These are phyloP conservation scores for Autographa pulchrina DNA, from an alignment of 2,888 invertebrate genomes.

Conservation along the genomic window DNA sequence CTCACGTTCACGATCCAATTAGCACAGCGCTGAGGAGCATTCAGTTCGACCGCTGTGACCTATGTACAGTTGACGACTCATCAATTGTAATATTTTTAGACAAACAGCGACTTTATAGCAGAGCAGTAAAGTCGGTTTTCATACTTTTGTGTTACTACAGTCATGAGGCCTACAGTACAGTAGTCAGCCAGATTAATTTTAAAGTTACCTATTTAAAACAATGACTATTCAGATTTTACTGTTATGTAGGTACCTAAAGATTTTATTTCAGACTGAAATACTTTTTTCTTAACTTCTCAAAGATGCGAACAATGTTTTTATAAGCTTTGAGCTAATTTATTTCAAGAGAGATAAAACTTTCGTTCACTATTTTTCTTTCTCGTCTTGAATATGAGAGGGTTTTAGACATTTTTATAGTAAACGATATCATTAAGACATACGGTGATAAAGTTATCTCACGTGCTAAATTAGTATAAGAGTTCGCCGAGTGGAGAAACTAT, in stretches of 20 bases:
- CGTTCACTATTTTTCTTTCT: too few species aligned
- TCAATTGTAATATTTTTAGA: conserved; percentile 9
- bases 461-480: too few species aligned
- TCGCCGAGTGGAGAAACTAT: too few species aligned
- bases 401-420: too few species aligned
- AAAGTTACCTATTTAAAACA: background rate
- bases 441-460: too few species aligned
- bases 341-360: too few species aligned
- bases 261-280: background rate
- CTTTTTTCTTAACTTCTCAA: too few species aligned
- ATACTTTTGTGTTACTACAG: background rate
- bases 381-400: too few species aligned
- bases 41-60: conserved; percentile 43
- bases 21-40: conserved; percentile 46
- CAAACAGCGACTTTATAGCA: background rate
- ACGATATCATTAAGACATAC: too few species aligned
- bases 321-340: too few species aligned
- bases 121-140: background rate
- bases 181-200: background rate
- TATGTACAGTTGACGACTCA: conserved; percentile 20
- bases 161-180: background rate
- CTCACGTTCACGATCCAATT: conserved; percentile 57
- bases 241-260: background rate
- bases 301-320: too few species aligned
- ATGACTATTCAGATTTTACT: background rate